Base-by-base conservation (phyloP, 2,797 vertebrate species). In the Cichlasoma orientale region DNA sequence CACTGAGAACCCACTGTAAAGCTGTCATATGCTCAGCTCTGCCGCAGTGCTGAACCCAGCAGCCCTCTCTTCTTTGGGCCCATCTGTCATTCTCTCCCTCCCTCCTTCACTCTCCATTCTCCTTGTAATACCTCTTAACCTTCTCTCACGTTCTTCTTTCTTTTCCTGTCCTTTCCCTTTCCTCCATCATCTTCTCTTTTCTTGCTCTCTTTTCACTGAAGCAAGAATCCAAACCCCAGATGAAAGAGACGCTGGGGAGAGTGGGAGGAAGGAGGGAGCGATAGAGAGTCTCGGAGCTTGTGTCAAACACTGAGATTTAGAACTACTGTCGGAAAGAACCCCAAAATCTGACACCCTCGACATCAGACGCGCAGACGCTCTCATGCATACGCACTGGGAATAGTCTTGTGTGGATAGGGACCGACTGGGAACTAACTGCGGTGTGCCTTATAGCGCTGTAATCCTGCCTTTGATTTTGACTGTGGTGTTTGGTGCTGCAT, bases 11-110 rank as follows among this genome's bases (percentile, higher is more conserved):
- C 77, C 76, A 77, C 79, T 81, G 90, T 90, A 89, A 92, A 86
- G 85, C 87, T 90, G 92, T 94, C 93, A 92, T 92, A 90, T 90
- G 90, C 88, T 91, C 23, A 12, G 83, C 82, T 90, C 87, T 92
- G 90, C 91, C 73, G 90, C 91, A 90, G 90, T 90, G 88, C 89
- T 93, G 91, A 93, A 92, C 88, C 91, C 84, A 88, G 82, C 85
- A 90, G 89, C 85, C 89, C 81, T 84, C 78, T 91, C 87, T 86
- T 90, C 88, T 91, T 86, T 80, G 56, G 84, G 66, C 87, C 92
- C 92, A 93, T 93, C 92, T 94, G 92, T 91, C 92, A 90, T 71
- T 84, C 85, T 86, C 85, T 66, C 77, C 44, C 36, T 74, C 72
- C 58, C 44, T 55, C 47, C 77, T 18, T 56, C n/a, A 1, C 75